Evolutionary conservation across 2,113 vertebrate genomes (phyloP).

Genomic region (Siphamia tubifer): DNA sequence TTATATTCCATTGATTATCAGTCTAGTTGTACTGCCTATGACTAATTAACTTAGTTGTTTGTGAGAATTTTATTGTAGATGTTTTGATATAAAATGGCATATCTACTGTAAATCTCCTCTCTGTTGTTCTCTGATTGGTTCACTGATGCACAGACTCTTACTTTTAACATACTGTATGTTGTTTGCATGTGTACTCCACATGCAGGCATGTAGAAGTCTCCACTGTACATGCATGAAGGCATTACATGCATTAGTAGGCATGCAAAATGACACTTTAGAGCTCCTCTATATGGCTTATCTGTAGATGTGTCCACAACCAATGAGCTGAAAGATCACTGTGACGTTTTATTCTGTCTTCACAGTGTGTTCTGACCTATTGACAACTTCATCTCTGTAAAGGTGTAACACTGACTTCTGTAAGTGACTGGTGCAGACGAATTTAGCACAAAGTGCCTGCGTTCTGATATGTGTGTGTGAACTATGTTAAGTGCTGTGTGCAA

Average conservation of each 20-base stretch:
- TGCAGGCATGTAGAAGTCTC: not conserved
- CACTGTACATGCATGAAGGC: not conserved
- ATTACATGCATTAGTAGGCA: constrained; percentile 6
- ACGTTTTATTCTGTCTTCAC: not conserved
- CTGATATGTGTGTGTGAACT: constrained; percentile 22
- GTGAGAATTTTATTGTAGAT: not conserved
- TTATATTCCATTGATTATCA: no score
- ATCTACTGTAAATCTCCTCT: constrained; percentile 14
- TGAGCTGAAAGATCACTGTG: not conserved
- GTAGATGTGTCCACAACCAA: not conserved
- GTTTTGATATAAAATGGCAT: constrained; percentile 16
- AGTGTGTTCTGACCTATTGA: not conserved
- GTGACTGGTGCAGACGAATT: constrained; percentile 21
- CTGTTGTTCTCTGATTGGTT: constrained; percentile 6
- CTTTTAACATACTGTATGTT: constrained; percentile 54
- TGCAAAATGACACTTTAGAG: not conserved
- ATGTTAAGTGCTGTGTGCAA: constrained; percentile 50
- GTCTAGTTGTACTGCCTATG: no score
- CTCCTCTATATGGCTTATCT: not conserved
- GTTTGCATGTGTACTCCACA: constrained; percentile 2
- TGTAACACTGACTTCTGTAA: constrained; percentile 1
- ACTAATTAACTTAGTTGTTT: no score
- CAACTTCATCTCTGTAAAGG: not conserved
- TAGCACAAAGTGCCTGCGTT: constrained; percentile 2
- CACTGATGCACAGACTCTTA: constrained; percentile 27